Base-by-base conservation (phyloP, 2,888 invertebrate genomes). In the Lathronympha strigana region DNA sequence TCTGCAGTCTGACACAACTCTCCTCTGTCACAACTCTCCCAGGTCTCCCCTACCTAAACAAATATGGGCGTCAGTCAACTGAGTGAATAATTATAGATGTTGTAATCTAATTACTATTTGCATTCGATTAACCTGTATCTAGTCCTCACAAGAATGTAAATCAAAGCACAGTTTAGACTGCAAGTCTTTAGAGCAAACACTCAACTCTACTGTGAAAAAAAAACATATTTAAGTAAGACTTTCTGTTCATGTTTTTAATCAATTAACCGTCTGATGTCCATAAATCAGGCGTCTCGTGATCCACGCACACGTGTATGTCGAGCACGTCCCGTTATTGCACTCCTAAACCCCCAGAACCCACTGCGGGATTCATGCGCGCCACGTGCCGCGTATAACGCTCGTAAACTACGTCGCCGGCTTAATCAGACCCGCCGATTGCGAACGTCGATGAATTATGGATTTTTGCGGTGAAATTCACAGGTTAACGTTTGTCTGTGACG, bases 261-360 rank as follows among this genome's bases (percentile, higher is more conserved):
- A 57, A 57, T 60, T 9, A 60, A 23, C n/a, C 28, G 31, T 40
- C 51, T 38, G 53, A 25, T 43, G 54, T 45, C 45, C 51, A 51
- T 60, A 60, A 53, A 60, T 60, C 36, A 36, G 9, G 8, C 19
- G 25, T 51, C 15, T 25, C 36, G 36, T 33, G 63, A n/a, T 54
- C 50, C 31, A 58, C 43, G 54, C 67, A 66, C 55, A 43, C 40
- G 60, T 68, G 69, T 67, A 69, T 67, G 66, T 70, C 43, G 63
- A 53, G 69, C 72, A 71, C 66, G 71, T 71, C 58, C 62, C 68
- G 70, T 73, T 73, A 74, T 73, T 68, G 72, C 71, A 63, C 62
- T 61, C 72, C 71, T 72, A 76, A 75, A 75, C 73, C 72, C 21
- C 66, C 49, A 43, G 63, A 61, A 53, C 63, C 55, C 64, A 53